A percentile compares a stretch with the other conserved stretches of the same genome.
Evolutionary conservation across 2,797 vertebrate genomes (phyloP).

Genomic region (Sebastes elongatus): DNA sequence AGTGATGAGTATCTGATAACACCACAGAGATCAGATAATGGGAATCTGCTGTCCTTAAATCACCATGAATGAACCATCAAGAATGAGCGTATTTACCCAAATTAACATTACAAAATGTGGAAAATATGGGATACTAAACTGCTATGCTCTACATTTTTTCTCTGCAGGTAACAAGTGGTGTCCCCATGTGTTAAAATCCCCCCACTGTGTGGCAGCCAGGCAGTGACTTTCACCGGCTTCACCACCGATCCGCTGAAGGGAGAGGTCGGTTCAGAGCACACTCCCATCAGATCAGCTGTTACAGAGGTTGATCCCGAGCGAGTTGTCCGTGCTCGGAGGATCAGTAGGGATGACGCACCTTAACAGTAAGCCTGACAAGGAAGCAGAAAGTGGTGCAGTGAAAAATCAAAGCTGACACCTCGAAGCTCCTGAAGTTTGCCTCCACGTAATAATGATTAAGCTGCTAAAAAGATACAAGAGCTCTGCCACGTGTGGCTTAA

Average conservation of each 20-base stretch:
- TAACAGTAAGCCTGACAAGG: constrained; percentile 30
- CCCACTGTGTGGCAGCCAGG: not conserved
- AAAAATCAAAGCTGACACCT: constrained; percentile 61
- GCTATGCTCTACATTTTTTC: not conserved
- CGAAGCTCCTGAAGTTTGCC: constrained; percentile 32
- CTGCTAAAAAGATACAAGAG: constrained; percentile 15
- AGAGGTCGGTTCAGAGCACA: constrained; percentile 12
- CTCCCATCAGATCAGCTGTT: constrained; percentile 1
- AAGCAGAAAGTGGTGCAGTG: constrained; percentile 23
- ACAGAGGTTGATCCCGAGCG: constrained; percentile 35
- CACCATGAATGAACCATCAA: not conserved
- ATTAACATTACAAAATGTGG: not conserved
- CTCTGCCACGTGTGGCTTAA: constrained; percentile 19
- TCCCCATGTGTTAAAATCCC: not conserved
- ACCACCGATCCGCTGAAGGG: not conserved
- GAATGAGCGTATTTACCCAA: too few species aligned
- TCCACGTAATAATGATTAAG: constrained; percentile 38
- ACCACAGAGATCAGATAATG: not conserved
- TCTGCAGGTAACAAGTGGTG: not conserved
- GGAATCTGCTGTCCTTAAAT: not conserved
- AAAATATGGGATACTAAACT: not conserved
- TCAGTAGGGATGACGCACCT: constrained; percentile 51
- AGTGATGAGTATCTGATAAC: constrained; percentile 7
- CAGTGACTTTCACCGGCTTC: not conserved
- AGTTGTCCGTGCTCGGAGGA: constrained; percentile 10